A percentile compares a stretch with the other conserved stretches of the same genome.
phyloP scores from a whole-genome alignment of 2,888 invertebrate species.

The Mythimna loreyi region DNA sequence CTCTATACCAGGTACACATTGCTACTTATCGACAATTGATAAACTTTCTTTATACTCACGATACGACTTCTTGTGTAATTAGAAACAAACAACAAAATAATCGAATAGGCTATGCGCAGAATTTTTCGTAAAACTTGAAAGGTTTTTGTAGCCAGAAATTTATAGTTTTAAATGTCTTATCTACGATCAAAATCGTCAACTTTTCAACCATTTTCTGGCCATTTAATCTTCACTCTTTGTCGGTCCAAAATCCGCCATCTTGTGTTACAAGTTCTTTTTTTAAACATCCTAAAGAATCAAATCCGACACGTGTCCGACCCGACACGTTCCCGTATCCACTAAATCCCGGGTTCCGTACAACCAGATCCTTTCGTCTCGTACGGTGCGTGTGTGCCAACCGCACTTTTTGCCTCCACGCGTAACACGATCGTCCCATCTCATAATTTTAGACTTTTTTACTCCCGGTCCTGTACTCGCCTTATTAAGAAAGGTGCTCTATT shows the following conservation, averaged over 20 bases:
- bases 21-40: constrained; percentile 76
- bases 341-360: constrained; percentile 65
- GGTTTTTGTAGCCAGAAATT: too few relatives aligned
- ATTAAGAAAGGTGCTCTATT: constrained; percentile 80
- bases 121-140: not conserved
- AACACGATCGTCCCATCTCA: constrained; percentile 88
- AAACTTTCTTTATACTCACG: constrained; percentile 63
- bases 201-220: not conserved
- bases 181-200: not conserved
- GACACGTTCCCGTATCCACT: constrained; percentile 59
- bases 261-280: not conserved
- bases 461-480: constrained; percentile 73
- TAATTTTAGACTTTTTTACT: constrained; percentile 85
- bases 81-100: constrained; percentile 41
- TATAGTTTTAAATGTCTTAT: too few relatives aligned
- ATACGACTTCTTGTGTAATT: constrained; percentile 57
- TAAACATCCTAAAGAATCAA: not conserved
- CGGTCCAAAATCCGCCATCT: not conserved
- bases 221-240: not conserved
- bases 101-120: not conserved
- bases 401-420: constrained; percentile 81
- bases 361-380: constrained; percentile 73
- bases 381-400: constrained; percentile 71
- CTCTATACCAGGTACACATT: constrained; percentile 70
- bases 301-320: constrained; percentile 61